Evolutionary conservation across 2,888 invertebrate species (phyloP).

Genomic region (Phrixothrix hirtus): DNA sequence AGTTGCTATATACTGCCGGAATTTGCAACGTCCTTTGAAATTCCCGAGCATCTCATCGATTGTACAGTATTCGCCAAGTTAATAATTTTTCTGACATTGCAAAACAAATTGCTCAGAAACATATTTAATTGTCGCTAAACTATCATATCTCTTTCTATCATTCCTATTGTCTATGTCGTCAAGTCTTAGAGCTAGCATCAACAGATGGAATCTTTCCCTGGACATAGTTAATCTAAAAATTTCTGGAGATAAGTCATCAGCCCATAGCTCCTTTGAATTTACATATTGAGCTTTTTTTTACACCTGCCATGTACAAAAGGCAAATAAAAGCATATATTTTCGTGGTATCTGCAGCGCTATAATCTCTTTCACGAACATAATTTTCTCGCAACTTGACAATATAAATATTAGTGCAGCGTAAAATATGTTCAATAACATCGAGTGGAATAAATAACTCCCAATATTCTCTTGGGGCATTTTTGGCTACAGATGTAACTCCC

Average conservation of each 20-base stretch:
- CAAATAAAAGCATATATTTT: slow-evolving; percentile 14
- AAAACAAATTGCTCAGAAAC: neutral
- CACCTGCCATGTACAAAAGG: no score
- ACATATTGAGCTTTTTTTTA: slow-evolving; percentile 14
- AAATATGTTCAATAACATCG: slow-evolving; percentile 15
- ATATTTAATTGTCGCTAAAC: slow-evolving; percentile 1
- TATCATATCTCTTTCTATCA: slow-evolving; percentile 1
- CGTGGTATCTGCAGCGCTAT: slow-evolving; percentile 10
- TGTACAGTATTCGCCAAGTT: neutral
- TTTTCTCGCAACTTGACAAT: slow-evolving; percentile 13
- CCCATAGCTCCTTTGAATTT: slow-evolving; percentile 7
- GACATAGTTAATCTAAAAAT: slow-evolving; percentile 11
- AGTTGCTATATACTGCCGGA: no score
- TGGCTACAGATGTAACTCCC: slow-evolving; percentile 8
- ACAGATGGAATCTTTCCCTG: slow-evolving; percentile 9
- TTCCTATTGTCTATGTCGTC: slow-evolving; percentile 7
- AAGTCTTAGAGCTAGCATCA: slow-evolving; percentile 7
- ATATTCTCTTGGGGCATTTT: slow-evolving; percentile 2
- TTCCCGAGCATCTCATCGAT: neutral
- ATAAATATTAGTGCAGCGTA: slow-evolving; percentile 17
- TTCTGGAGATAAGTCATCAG: slow-evolving; percentile 7
- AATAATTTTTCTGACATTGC: slow-evolving; percentile 3
- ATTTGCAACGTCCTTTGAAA: neutral
- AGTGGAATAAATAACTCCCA: slow-evolving; percentile 13
- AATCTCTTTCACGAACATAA: slow-evolving; percentile 12